Evolutionary conservation across 2,888 invertebrate genomes (phyloP).

Genomic region (Spisula subtruncata): DNA sequence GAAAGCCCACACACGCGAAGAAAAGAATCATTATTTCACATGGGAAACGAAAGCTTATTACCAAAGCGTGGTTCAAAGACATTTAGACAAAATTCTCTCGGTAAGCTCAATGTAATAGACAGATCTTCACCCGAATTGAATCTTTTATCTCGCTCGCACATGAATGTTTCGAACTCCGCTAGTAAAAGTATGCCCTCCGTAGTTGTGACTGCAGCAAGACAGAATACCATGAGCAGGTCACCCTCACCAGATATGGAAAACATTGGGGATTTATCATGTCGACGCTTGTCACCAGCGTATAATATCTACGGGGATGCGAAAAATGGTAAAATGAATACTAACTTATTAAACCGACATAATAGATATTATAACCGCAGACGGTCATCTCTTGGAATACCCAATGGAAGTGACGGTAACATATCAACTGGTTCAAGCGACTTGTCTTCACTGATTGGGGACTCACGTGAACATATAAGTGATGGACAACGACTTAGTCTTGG

Average conservation of each 20-base stretch:
- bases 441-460: constrained; percentile 45
- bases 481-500: constrained; percentile 60
- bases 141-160: constrained; percentile 42
- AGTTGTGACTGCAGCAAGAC: constrained; percentile 62
- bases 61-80: constrained; percentile 49
- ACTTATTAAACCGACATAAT: constrained; percentile 71
- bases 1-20: constrained; percentile 82
- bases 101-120: constrained; percentile 43
- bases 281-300: constrained; percentile 64
- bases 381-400: constrained; percentile 78
- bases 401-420: constrained; percentile 48
- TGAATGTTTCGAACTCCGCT: constrained; percentile 36
- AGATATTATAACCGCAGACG: constrained; percentile 79
- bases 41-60: constrained; percentile 58
- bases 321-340: constrained; percentile 52
- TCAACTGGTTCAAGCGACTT: constrained; percentile 53
- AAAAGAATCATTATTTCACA: constrained; percentile 83
- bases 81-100: constrained; percentile 50
- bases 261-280: constrained; percentile 40
- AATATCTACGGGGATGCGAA: constrained; percentile 43
- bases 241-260: constrained; percentile 35
- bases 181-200: constrained; percentile 70
- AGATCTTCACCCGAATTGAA: constrained; percentile 49
- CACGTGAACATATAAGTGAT: constrained; percentile 53
- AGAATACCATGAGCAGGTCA: constrained; percentile 32